A percentile compares a stretch with the other conserved stretches of the same genome.
These are phyloP conservation scores for Alca torda DNA, from an alignment of 2,797 vertebrate genomes.

Conservation along the genomic window DNA sequence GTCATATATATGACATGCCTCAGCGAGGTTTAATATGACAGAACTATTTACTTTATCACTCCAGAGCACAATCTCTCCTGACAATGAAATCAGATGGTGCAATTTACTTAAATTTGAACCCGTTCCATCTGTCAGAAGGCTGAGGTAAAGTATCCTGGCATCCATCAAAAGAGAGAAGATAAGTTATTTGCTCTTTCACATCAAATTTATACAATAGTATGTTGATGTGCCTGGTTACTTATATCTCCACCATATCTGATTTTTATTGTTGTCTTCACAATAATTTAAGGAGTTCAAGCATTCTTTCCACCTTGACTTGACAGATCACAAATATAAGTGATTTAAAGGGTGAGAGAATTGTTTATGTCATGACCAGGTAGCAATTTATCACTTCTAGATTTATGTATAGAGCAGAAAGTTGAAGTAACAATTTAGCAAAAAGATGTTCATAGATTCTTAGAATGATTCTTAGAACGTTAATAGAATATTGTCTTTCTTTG, in stretches of 20 bases:
- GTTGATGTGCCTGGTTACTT: slow-evolving; percentile 41
- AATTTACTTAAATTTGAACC: slow-evolving; percentile 59
- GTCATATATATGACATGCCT: slow-evolving; percentile 50
- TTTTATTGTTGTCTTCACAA: slow-evolving; percentile 48
- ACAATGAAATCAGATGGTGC: slow-evolving; percentile 65
- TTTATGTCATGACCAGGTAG: neutral
- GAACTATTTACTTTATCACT: slow-evolving; percentile 71
- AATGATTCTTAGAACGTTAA: neutral
- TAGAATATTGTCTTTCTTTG: neutral
- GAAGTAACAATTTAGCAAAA: neutral
- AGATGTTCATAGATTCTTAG: neutral
- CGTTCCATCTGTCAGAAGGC: slow-evolving; percentile 66
- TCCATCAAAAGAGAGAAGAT: slow-evolving; percentile 49
- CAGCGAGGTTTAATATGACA: slow-evolving; percentile 74
- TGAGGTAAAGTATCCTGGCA: slow-evolving; percentile 74
- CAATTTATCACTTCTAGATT: neutral
- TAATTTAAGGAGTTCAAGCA: slow-evolving; percentile 29
- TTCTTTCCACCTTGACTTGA: slow-evolving; percentile 16
- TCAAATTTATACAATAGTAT: slow-evolving; percentile 51
- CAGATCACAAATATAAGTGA: slow-evolving; percentile 28
- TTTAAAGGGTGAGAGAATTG: neutral
- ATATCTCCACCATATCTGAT: slow-evolving; percentile 5
- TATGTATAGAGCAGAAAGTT: neutral
- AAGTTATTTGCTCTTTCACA: slow-evolving; percentile 68
- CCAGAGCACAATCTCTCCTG: slow-evolving; percentile 53